A percentile compares a stretch with the other conserved stretches of the same genome.
Evolutionary conservation across 2,888 invertebrate species (phyloP).

Genomic region (Leptopilina myrica): DNA sequence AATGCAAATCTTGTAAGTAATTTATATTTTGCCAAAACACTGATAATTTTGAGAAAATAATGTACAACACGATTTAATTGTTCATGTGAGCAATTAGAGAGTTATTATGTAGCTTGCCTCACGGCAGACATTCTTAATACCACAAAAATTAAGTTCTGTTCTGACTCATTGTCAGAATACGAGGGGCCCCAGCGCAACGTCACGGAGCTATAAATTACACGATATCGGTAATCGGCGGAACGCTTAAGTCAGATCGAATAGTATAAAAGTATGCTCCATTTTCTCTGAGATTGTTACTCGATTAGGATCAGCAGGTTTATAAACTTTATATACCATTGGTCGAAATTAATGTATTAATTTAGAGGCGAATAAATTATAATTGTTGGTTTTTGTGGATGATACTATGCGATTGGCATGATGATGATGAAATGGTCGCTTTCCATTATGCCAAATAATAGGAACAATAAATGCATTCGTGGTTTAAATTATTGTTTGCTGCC

Average conservation of each 20-base stretch:
- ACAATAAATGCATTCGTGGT: not conserved
- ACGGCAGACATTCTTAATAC: constrained; percentile 69
- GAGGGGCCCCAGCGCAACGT: constrained; percentile 71
- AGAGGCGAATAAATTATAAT: not conserved
- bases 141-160: constrained; percentile 63
- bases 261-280: constrained; percentile 27
- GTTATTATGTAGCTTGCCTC: constrained; percentile 34
- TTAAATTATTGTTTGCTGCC: constrained; percentile 28
- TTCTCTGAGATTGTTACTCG: not conserved
- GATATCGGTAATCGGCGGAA: constrained; percentile 72
- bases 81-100: not conserved
- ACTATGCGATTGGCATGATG: not conserved
- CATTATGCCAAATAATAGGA: not conserved
- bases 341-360: not conserved
- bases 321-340: not conserved
- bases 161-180: constrained; percentile 72
- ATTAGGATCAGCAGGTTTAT: not conserved
- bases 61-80: not conserved
- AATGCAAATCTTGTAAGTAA: too few relatives aligned
- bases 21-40: not conserved
- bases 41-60: not conserved
- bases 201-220: constrained; percentile 72
- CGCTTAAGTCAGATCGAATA: constrained; percentile 47
- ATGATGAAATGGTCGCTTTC: not conserved
- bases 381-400: not conserved